Conservation (phyloP, 2,888 invertebrate species). For the Noctua janthe region DNA sequence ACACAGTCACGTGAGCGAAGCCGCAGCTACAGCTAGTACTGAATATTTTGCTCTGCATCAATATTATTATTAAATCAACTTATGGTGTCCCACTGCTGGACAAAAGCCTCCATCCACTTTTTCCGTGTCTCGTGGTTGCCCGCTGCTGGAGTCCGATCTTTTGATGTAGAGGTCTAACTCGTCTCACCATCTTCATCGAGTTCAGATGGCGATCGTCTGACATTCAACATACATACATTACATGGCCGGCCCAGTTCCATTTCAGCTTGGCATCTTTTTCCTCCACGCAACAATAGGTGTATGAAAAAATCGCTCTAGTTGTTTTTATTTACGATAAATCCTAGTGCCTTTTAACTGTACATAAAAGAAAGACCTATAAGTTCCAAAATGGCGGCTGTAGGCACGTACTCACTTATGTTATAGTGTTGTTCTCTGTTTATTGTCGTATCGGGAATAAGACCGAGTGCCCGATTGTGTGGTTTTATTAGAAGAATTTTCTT, state of each 20-base stretch:
- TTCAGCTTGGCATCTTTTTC: neutral
- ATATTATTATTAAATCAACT: neutral
- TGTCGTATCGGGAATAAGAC: constrained; percentile 49
- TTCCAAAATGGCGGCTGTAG: constrained; percentile 47
- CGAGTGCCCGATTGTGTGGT: constrained; percentile 49
- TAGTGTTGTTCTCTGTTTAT: constrained; percentile 49
- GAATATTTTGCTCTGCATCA: constrained; percentile 29
- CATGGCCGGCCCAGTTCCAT: neutral
- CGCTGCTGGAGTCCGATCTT: neutral
- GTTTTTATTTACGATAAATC: constrained; percentile 61
- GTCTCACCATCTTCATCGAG: neutral
- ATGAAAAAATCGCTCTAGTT: constrained; percentile 38
- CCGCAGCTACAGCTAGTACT: neutral
- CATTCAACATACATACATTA: neutral
- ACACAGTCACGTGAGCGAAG: constrained; percentile 2
- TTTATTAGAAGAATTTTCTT: constrained; percentile 47
- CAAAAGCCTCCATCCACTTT: neutral
- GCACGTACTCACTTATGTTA: constrained; percentile 61
- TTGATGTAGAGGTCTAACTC: neutral
- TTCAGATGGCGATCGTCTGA: neutral
- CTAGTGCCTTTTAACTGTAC: constrained; percentile 49
- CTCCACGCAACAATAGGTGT: constrained; percentile 42
- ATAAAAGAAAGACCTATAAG: constrained; percentile 36
- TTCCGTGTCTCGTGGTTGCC: neutral
- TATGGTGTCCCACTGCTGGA: neutral